Evolutionary conservation across 2,113 vertebrate species (phyloP).

Genomic region (Rhinoderma darwinii): DNA sequence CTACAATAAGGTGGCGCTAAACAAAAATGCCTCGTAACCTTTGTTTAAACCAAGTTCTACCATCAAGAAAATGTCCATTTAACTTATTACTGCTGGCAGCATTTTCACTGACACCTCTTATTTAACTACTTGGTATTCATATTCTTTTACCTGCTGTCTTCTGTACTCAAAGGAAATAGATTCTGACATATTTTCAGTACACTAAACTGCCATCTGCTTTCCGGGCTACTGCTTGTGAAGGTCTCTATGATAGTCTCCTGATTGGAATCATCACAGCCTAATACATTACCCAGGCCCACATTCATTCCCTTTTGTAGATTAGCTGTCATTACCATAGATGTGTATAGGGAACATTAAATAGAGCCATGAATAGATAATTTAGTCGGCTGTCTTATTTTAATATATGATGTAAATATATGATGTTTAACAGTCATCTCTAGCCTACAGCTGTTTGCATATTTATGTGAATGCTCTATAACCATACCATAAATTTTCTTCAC

Average conservation of each 20-base stretch:
- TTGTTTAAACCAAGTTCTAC: background rate
- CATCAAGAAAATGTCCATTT: background rate
- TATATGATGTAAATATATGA: slow-evolving; percentile 44
- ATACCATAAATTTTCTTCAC: slow-evolving; percentile 17
- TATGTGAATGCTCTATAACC: background rate
- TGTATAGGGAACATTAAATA: slow-evolving; percentile 18
- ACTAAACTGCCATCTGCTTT: slow-evolving; percentile 40
- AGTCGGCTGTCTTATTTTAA: slow-evolving; percentile 11
- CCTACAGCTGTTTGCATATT: slow-evolving; percentile 37
- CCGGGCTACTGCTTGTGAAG: slow-evolving; percentile 11
- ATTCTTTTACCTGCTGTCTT: background rate
- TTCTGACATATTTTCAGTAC: slow-evolving; percentile 19
- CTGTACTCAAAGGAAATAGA: slow-evolving; percentile 10
- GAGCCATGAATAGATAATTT: slow-evolving; percentile 32
- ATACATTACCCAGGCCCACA: slow-evolving; percentile 10
- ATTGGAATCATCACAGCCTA: slow-evolving; percentile 9
- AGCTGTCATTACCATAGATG: slow-evolving; percentile 28
- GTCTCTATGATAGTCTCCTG: slow-evolving; percentile 16
- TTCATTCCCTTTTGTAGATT: slow-evolving; percentile 23
- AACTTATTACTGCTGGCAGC: background rate
- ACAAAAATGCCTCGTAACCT: background rate
- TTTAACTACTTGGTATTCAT: slow-evolving; percentile 25
- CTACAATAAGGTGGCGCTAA: background rate
- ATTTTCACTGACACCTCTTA: slow-evolving; percentile 23
- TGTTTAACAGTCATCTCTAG: slow-evolving; percentile 23